Conservation (phyloP, 2,797 vertebrate species). For the Sebastes baramenuke region DNA sequence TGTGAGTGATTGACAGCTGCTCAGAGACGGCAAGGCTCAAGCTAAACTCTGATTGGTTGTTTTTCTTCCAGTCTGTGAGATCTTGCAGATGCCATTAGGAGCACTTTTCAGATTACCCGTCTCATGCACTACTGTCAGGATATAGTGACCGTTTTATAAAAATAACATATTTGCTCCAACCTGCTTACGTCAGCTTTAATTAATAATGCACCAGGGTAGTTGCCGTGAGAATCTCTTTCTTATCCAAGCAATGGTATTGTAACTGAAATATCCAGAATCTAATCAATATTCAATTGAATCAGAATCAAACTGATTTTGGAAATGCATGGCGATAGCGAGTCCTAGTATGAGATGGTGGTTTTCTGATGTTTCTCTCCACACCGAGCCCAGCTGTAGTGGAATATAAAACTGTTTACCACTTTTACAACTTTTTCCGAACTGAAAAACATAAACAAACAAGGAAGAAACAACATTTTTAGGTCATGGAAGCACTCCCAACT, state of each 20-base stretch:
- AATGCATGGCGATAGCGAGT: too few relatives aligned
- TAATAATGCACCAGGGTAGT: neutral
- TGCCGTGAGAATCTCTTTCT: neutral
- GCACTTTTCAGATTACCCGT: too few relatives aligned
- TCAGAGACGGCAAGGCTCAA: too few relatives aligned
- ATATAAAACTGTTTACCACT: slow-evolving; percentile 37
- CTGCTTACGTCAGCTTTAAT: neutral
- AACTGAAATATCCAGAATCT: neutral
- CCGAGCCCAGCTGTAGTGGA: neutral
- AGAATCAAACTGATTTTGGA: neutral
- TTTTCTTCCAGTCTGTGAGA: too few relatives aligned
- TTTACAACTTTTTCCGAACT: neutral
- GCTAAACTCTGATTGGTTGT: too few relatives aligned
- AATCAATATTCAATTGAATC: neutral
- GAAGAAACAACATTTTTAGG: slow-evolving; percentile 27
- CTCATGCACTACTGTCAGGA: too few relatives aligned
- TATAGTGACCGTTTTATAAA: too few relatives aligned
- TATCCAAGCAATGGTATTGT: neutral
- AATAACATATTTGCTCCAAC: too few relatives aligned
- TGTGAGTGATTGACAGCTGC: too few relatives aligned
- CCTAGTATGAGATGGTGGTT: neutral
- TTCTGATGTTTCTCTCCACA: slow-evolving; percentile 11
- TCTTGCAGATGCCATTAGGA: too few relatives aligned
- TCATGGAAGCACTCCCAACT: slow-evolving; percentile 20
- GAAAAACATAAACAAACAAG: slow-evolving; percentile 38